Percentiles rank a stretch among this genome's conserved stretches.
Evolutionary conservation across 2,113 vertebrate species (phyloP).

Genomic region (Sphaerodactylus townsendi): DNA sequence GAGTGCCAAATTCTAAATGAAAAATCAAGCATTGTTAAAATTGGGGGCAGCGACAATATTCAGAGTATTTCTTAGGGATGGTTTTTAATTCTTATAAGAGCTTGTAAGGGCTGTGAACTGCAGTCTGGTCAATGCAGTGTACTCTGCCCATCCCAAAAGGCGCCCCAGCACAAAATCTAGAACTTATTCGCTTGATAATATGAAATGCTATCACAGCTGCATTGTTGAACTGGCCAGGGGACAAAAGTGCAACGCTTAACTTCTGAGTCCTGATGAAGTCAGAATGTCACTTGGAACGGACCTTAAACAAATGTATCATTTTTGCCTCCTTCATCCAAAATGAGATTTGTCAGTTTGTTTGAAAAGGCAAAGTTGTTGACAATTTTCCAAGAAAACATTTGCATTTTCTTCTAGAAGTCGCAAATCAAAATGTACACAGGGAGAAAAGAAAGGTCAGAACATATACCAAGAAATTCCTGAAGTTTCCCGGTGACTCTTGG

Average conservation of each 20-base stretch:
- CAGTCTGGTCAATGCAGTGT: background rate
- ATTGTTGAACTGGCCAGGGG: background rate
- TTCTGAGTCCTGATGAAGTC: background rate
- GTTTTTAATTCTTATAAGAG: background rate
- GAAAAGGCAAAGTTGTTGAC: background rate
- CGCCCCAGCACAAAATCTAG: background rate
- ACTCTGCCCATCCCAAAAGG: background rate
- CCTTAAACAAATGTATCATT: background rate
- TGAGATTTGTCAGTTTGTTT: background rate
- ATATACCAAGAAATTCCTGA: background rate
- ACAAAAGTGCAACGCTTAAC: background rate
- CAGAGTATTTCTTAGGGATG: background rate
- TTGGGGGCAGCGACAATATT: background rate
- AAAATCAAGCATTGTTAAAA: too few species aligned
- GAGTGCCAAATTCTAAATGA: background rate
- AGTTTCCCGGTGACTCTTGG: too few species aligned
- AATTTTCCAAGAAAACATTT: background rate
- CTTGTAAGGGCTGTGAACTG: background rate
- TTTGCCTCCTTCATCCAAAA: background rate
- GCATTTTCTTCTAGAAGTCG: background rate
- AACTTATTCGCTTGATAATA: background rate
- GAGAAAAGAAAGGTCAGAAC: background rate
- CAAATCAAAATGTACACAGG: background rate
- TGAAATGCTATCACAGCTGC: background rate
- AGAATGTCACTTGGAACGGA: background rate